These are phyloP conservation scores for Subacronicta megacephala DNA, from an alignment of 2,888 invertebrate species.

Conservation along the genomic window DNA sequence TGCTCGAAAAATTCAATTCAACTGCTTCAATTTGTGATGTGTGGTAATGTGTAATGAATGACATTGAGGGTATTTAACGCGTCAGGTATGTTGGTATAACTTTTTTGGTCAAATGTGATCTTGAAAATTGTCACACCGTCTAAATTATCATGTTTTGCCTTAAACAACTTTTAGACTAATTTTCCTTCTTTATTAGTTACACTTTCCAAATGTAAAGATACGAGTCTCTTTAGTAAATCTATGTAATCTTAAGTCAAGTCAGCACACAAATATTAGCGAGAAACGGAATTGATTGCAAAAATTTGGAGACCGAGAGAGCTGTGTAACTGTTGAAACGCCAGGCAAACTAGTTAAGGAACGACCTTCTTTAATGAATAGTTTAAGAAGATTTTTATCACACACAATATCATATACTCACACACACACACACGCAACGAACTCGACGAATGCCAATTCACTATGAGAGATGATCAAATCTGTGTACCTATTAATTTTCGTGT, in stretches of 20 bases:
- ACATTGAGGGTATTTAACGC: constrained; percentile 64
- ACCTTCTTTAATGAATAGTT: constrained; percentile 34
- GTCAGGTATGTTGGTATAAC: constrained; percentile 19
- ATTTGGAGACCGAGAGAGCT: constrained; percentile 19
- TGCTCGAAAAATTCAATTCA: constrained; percentile 59
- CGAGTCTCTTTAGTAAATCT: not conserved
- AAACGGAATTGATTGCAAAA: constrained; percentile 22
- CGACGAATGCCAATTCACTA: constrained; percentile 30
- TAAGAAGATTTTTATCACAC: constrained; percentile 28
- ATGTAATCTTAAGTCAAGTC: not conserved
- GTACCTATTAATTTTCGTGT: constrained; percentile 48
- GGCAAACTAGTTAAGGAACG: constrained; percentile 23
- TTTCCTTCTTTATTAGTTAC: too few species aligned
- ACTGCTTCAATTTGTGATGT: constrained; percentile 59
- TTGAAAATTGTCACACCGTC: not conserved
- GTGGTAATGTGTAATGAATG: constrained; percentile 59
- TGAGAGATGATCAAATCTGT: constrained; percentile 38
- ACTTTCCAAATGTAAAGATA: too few species aligned
- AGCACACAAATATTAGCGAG: constrained; percentile 2
- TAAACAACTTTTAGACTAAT: not conserved
- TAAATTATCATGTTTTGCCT: too few species aligned
- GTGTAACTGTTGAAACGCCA: constrained; percentile 21
- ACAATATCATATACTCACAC: constrained; percentile 10
- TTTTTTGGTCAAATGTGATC: constrained; percentile 2
- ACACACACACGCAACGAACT: not conserved